Evolutionary conservation across 2,113 vertebrate genomes (phyloP).

Genomic region (Nestor notabilis): DNA sequence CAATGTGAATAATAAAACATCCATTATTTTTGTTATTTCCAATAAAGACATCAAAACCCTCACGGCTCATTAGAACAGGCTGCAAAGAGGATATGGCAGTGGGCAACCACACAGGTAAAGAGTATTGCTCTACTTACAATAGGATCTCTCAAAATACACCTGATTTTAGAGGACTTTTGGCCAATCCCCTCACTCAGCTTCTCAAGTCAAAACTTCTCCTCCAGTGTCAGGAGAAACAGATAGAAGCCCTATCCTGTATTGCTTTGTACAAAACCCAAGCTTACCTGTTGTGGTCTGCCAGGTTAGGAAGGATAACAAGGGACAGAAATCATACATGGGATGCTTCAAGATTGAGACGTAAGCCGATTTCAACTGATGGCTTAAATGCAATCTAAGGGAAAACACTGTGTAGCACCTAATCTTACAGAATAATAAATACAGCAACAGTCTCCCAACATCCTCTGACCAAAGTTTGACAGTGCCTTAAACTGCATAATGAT

Average conservation of each 20-base stretch:
- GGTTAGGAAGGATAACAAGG: neutral
- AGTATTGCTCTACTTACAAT: fast-evolving
- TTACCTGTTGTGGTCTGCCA: neutral
- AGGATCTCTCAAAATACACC: neutral
- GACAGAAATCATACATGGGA: neutral
- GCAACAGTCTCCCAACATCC: neutral
- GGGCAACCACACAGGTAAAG: neutral
- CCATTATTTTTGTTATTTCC: neutral
- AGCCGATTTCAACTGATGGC: neutral
- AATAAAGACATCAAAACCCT: neutral
- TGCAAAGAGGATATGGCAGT: neutral
- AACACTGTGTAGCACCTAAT: neutral
- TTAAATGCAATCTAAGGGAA: neutral
- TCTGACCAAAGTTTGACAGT: neutral
- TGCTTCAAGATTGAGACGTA: neutral
- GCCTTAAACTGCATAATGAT: constrained; percentile 20
- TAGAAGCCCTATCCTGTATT: fast-evolving
- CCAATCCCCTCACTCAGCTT: neutral
- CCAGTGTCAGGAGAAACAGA: fast-evolving
- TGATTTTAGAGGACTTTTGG: neutral
- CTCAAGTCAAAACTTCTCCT: neutral
- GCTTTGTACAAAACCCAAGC: neutral
- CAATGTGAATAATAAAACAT: neutral
- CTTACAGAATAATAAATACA: constrained; percentile 16
- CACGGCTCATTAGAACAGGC: fast-evolving